Evolutionary conservation across 2,113 vertebrate species (phyloP).

Genomic region (Lophotis ruficrista): DNA sequence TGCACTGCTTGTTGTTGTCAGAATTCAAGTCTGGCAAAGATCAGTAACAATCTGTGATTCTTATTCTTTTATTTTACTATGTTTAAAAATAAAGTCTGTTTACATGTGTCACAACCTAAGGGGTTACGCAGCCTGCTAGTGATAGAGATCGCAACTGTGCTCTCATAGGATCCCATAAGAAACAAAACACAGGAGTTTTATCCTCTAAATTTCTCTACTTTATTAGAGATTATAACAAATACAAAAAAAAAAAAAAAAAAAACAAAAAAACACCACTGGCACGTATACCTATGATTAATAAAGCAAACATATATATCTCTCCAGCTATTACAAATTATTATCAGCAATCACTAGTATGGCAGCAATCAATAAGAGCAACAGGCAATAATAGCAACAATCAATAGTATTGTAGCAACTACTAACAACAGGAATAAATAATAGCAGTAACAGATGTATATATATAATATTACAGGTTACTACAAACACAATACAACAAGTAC

Average conservation of each 20-base stretch:
- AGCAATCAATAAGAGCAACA: neutral
- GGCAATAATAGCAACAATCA: neutral
- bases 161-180: neutral
- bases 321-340: neutral
- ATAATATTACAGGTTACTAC: neutral
- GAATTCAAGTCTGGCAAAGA: neutral
- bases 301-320: neutral
- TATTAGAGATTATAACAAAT: neutral
- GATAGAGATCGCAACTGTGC: accelerated
- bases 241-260: accelerated
- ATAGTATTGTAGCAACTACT: neutral
- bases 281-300: neutral
- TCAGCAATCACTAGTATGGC: neutral
- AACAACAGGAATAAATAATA: neutral
- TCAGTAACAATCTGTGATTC: neutral
- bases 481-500: neutral
- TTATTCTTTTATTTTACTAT: neutral
- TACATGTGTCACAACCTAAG: neutral
- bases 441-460: neutral
- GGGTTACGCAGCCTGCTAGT: neutral
- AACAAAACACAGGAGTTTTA: neutral
- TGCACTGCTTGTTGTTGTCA: neutral
- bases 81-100: neutral
- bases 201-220: neutral
- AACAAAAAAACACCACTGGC: accelerated